Conservation (phyloP, 2,113 vertebrate species). For the Triplophysa tibetana region DNA sequence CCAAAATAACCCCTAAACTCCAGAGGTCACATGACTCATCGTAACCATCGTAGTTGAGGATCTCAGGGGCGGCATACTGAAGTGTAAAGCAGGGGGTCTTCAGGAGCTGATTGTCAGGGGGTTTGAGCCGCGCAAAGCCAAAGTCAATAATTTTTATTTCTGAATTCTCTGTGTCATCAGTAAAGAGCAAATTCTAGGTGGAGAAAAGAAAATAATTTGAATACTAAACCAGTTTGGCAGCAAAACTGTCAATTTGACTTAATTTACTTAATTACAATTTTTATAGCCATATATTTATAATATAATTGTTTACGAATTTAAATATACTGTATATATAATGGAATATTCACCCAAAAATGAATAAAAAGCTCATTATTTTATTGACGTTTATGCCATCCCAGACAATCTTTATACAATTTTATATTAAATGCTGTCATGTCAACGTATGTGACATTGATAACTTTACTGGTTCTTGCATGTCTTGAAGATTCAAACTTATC, state of each 20-base stretch:
- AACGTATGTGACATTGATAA: too few relatives aligned
- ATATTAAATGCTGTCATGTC: too few relatives aligned
- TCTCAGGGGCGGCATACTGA: conserved; percentile 94
- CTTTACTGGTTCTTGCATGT: too few relatives aligned
- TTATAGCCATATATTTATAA: too few relatives aligned
- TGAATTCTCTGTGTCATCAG: conserved; percentile 91
- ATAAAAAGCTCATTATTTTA: too few relatives aligned
- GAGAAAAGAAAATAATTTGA: conserved; percentile 44
- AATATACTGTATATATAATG: too few relatives aligned
- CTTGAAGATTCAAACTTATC: too few relatives aligned
- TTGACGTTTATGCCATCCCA: too few relatives aligned
- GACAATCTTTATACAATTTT: too few relatives aligned
- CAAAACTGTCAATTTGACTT: background rate
- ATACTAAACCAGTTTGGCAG: background rate
- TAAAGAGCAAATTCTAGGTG: conserved; percentile 93
- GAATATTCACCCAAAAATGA: too few relatives aligned
- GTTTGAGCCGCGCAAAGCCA: conserved; percentile 95
- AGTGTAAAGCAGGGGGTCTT: conserved; percentile 98
- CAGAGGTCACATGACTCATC: conserved; percentile 98
- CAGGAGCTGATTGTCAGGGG: conserved; percentile 93
- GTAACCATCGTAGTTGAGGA: conserved; percentile 91
- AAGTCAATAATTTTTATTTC: conserved; percentile 99
- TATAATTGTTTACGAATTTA: too few relatives aligned
- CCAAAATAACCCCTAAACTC: conserved; percentile 97
- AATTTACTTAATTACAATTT: too few relatives aligned